phyloP scores from a whole-genome alignment of 2,888 invertebrate species.

The Autographa gamma region DNA sequence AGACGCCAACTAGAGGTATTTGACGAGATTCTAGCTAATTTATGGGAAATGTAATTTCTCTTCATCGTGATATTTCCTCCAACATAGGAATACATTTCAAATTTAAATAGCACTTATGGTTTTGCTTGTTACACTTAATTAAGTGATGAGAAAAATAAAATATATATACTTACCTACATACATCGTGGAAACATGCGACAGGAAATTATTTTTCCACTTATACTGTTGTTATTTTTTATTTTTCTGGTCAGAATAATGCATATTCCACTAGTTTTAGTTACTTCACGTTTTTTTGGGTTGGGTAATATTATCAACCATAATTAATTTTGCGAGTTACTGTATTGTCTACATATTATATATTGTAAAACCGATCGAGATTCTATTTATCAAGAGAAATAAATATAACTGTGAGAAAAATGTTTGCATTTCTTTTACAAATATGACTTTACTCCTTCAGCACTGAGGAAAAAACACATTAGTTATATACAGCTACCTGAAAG shows the following conservation, averaged over 20 bases:
- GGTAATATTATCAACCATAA: conserved; percentile 55
- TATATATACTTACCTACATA: conserved; percentile 23
- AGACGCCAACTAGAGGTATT: conserved; percentile 20
- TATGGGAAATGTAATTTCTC: conserved; percentile 50
- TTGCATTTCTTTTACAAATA: conserved; percentile 36
- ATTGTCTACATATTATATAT: conserved; percentile 40
- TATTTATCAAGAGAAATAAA: conserved; percentile 76
- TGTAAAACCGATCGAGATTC: conserved; percentile 75
- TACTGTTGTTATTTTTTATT: conserved; percentile 45
- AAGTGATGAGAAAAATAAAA: conserved; percentile 55
- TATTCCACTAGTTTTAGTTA: conserved; percentile 66
- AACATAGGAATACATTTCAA: conserved; percentile 33
- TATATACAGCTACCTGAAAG: too few relatives aligned
- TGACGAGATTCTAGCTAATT: conserved; percentile 30
- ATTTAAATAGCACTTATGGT: conserved; percentile 25
- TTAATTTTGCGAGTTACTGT: conserved; percentile 37
- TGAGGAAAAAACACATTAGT: too few relatives aligned
- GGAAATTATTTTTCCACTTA: conserved; percentile 46
- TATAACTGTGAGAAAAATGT: conserved; percentile 48
- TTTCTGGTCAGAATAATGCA: conserved; percentile 51
- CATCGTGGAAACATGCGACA: conserved; percentile 34
- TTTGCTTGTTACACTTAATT: conserved; percentile 41
- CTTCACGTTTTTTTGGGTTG: conserved; percentile 57
- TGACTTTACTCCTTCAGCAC: too few relatives aligned
- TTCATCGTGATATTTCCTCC: conserved; percentile 37